A percentile compares a stretch with the other conserved stretches of the same genome.
These are phyloP conservation scores for Drosophila koepferae DNA, from an alignment of 2,888 invertebrate genomes.

Conservation along the genomic window DNA sequence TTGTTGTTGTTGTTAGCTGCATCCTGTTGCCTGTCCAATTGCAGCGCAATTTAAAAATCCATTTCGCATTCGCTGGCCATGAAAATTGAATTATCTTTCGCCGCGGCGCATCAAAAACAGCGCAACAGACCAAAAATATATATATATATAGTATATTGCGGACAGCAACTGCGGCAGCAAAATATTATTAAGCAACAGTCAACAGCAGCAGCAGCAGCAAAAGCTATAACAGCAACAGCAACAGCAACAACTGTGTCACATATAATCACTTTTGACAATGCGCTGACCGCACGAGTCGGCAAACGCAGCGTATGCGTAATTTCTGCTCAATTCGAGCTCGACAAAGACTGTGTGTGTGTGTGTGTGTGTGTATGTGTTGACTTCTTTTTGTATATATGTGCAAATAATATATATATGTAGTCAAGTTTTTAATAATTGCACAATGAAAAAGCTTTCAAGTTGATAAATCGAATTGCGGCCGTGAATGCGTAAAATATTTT, in stretches of 20 bases:
- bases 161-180: conserved; percentile 14
- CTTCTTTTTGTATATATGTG: not conserved
- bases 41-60: conserved; percentile 55
- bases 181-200: conserved; percentile 34
- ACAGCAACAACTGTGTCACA: conserved; percentile 4
- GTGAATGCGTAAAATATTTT: conserved; percentile 1
- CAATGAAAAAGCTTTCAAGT: conserved; percentile 6
- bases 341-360: not conserved
- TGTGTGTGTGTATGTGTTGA: not conserved
- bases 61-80: conserved; percentile 43
- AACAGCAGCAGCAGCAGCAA: not conserved
- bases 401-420: not conserved
- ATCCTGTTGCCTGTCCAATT: conserved; percentile 51
- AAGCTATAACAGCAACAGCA: not conserved
- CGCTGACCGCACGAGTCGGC: conserved; percentile 4
- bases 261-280: conserved; percentile 15
- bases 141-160: conserved; percentile 2
- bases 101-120: conserved; percentile 9
- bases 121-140: not conserved
- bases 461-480: conserved; percentile 1
- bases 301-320: conserved; percentile 32
- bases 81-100: conserved; percentile 52
- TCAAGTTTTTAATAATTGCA: conserved; percentile 6
- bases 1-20: not conserved
- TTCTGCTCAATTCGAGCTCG: not conserved